Percentiles rank a stretch among this genome's conserved stretches.
Evolutionary conservation across 2,888 invertebrate genomes (phyloP).

Genomic region (Campaea margaritaria): DNA sequence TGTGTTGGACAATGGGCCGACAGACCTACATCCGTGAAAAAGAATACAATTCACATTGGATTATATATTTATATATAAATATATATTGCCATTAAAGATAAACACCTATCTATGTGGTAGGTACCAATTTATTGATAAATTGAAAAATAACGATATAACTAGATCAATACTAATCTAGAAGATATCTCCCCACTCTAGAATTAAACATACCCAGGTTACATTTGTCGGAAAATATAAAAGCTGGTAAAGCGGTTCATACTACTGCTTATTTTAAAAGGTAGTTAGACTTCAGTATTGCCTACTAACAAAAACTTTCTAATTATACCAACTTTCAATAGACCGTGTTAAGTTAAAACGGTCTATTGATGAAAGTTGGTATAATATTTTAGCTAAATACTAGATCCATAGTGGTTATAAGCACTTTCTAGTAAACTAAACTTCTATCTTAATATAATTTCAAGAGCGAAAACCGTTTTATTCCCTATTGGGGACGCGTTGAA

Average conservation of each 20-base stretch:
- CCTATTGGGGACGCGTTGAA: conserved; percentile 1
- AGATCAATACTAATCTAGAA: no score
- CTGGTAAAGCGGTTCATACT: no score
- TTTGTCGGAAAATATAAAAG: no score
- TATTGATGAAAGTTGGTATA: no score
- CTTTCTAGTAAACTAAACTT: background rate
- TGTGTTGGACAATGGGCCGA: conserved; percentile 39
- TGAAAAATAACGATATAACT: no score
- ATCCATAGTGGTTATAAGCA: background rate
- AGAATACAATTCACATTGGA: conserved; percentile 20
- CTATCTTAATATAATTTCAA: conserved; percentile 2
- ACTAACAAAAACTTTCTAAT: background rate
- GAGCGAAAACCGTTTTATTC: conserved; percentile 6
- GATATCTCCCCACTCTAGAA: no score
- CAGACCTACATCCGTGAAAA: conserved; percentile 18
- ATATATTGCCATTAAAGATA: no score
- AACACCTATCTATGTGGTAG: background rate
- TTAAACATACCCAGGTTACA: no score
- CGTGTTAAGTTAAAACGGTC: no score
- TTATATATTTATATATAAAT: conserved; percentile 17
- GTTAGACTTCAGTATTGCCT: background rate
- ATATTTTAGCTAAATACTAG: no score
- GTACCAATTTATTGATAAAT: no score
- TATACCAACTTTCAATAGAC: background rate
- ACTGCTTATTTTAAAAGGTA: no score